phyloP scores from a whole-genome alignment of 2,113 vertebrate species.

The Mustelus asterias region DNA sequence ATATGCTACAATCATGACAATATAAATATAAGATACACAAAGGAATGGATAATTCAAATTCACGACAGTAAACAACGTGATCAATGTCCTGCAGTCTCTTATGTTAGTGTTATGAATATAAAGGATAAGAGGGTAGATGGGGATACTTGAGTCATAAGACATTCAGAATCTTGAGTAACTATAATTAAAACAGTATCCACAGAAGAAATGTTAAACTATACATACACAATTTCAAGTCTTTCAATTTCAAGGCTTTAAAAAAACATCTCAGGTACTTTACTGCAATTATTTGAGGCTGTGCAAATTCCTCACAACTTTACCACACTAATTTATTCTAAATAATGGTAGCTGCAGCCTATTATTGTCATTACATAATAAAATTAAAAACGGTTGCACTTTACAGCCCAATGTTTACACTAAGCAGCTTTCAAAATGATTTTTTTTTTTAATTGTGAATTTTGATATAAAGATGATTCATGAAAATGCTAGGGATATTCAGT shows the following conservation, averaged over 20 bases:
- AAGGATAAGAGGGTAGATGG: background rate
- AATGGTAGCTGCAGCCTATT: background rate
- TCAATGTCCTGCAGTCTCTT: background rate
- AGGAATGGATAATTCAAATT: background rate
- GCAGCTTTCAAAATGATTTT: background rate
- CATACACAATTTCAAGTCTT: background rate
- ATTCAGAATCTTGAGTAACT: background rate
- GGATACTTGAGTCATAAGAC: background rate
- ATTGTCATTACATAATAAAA: constrained; percentile 26
- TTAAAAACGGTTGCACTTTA: constrained; percentile 44
- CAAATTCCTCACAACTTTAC: background rate
- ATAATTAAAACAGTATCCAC: background rate
- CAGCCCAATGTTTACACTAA: constrained; percentile 43
- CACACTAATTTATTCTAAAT: no score
- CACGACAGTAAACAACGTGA: background rate
- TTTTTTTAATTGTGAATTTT: no score
- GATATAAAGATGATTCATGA: background rate
- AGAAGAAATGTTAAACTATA: background rate
- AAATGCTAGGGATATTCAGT: background rate
- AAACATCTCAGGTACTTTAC: background rate
- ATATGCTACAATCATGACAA: background rate
- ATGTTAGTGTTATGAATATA: background rate
- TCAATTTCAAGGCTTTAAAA: background rate
- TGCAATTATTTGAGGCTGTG: background rate
- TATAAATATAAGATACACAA: background rate